Evolutionary conservation across 2,113 vertebrate genomes (phyloP).

Genomic region (Candoia aspera): DNA sequence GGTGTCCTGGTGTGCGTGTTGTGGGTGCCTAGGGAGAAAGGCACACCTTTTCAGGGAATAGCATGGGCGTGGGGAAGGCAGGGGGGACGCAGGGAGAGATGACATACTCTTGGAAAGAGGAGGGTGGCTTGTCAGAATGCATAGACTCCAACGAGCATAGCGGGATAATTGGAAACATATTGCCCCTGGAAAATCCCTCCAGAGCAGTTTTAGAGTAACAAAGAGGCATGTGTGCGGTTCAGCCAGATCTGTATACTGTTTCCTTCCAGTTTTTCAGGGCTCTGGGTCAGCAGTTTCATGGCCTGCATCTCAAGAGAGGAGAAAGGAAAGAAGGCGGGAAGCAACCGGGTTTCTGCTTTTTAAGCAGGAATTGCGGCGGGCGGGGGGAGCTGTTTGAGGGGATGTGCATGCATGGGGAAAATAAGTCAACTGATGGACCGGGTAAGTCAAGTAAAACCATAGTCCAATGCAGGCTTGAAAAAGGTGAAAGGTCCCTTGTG

Average conservation of each 20-base stretch:
- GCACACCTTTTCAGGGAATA: not conserved
- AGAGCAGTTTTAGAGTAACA: slow-evolving; percentile 32
- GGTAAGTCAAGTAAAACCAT: too few relatives aligned
- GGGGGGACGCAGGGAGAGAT: not conserved
- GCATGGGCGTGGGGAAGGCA: not conserved
- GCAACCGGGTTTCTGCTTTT: slow-evolving; percentile 6
- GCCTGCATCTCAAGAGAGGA: not conserved
- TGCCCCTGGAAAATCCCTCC: slow-evolving; percentile 27
- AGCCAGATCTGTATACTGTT: slow-evolving; percentile 27
- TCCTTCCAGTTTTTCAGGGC: slow-evolving; percentile 20
- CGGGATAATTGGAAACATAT: slow-evolving; percentile 37
- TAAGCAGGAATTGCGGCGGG: not conserved
- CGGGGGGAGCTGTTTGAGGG: not conserved
- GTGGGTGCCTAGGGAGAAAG: not conserved
- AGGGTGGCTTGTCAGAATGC: not conserved
- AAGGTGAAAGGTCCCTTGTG: too few relatives aligned
- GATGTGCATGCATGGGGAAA: not conserved
- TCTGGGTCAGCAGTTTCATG: slow-evolving; percentile 30
- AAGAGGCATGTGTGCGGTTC: slow-evolving; percentile 16
- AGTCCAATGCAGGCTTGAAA: not conserved
- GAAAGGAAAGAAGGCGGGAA: not conserved
- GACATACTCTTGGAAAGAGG: slow-evolving; percentile 19
- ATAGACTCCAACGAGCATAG: not conserved
- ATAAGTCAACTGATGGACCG: too few relatives aligned
- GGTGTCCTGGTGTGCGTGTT: not conserved